Percentiles rank a stretch among this genome's conserved stretches.
phyloP scores from a whole-genome alignment of 1,140 invertebrate species.

The Euborellia annulipes region DNA sequence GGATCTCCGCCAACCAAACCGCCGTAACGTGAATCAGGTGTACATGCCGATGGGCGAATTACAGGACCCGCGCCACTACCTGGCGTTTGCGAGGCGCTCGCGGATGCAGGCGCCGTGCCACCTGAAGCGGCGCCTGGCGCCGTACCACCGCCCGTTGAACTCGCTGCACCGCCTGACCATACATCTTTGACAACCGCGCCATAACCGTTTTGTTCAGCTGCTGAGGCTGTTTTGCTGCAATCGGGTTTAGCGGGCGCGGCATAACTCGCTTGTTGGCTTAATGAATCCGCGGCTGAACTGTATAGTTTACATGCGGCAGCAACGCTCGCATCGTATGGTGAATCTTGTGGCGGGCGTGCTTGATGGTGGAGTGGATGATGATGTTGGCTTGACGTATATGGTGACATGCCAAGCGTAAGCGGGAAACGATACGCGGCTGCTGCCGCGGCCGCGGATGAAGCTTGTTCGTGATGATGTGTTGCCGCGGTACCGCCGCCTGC shows the following conservation, averaged over 20 bases:
- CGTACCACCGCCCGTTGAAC: conserved; percentile 19
- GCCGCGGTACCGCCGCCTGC: conserved; percentile 42
- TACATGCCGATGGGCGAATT: conserved; percentile 67
- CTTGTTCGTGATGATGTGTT: conserved; percentile 49
- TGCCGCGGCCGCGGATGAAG: conserved; percentile 34
- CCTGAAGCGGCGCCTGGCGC: conserved; percentile 38
- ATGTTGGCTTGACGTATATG: conserved; percentile 54
- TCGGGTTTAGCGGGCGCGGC: conserved; percentile 24
- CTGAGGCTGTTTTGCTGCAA: conserved; percentile 21
- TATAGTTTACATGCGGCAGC: conserved; percentile 72
- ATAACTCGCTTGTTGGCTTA: conserved; percentile 35
- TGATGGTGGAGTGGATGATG: conserved; percentile 58
- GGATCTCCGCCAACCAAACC: conserved; percentile 55
- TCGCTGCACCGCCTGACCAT: too few relatives aligned
- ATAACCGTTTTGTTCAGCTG: conserved; percentile 44
- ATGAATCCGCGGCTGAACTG: conserved; percentile 45
- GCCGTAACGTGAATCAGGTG: conserved; percentile 58
- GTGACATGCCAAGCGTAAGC: conserved; percentile 65
- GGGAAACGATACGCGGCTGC: conserved; percentile 59
- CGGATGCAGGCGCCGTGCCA: conserved; percentile 40
- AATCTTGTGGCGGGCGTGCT: conserved; percentile 65
- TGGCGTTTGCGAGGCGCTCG: conserved; percentile 10
- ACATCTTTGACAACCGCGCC: conserved; percentile 33
- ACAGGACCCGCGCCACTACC: conserved; percentile 37
- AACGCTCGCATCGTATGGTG: conserved; percentile 74